phyloP scores from a whole-genome alignment of 2,113 vertebrate genomes.

The Alouatta palliata region DNA sequence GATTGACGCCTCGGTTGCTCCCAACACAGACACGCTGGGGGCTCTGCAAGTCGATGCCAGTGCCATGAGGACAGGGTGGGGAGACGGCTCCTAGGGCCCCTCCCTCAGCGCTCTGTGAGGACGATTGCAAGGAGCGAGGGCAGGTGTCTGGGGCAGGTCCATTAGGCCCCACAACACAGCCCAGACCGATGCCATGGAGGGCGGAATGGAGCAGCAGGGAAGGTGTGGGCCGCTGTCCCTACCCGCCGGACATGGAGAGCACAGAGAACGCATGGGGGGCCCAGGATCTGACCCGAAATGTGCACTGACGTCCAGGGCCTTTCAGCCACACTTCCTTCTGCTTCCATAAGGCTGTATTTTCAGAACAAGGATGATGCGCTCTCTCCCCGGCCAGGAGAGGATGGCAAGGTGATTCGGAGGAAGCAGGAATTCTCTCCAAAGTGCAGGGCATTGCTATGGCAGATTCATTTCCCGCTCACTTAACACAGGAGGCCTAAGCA shows the following conservation, averaged over 20 bases:
- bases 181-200: rapidly evolving
- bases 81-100: background rate
- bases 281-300: rapidly evolving
- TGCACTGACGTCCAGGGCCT: rapidly evolving
- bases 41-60: background rate
- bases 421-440: background rate
- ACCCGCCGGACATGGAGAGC: rapidly evolving
- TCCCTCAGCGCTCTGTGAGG: background rate
- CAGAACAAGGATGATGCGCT: rapidly evolving
- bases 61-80: rapidly evolving
- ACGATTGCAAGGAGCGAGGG: rapidly evolving
- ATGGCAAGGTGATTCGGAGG: rapidly evolving
- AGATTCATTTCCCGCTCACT: rapidly evolving
- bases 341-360: rapidly evolving
- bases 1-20: background rate
- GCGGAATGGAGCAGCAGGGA: rapidly evolving
- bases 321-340: rapidly evolving
- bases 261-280: rapidly evolving
- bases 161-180: background rate
- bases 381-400: rapidly evolving
- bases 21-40: background rate
- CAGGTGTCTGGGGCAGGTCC: rapidly evolving
- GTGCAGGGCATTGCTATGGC: rapidly evolving
- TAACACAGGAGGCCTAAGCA: background rate
- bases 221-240: rapidly evolving